Evolutionary conservation across 1,140 invertebrate genomes (phyloP).

Genomic region (Luehdorfia chinensis): DNA sequence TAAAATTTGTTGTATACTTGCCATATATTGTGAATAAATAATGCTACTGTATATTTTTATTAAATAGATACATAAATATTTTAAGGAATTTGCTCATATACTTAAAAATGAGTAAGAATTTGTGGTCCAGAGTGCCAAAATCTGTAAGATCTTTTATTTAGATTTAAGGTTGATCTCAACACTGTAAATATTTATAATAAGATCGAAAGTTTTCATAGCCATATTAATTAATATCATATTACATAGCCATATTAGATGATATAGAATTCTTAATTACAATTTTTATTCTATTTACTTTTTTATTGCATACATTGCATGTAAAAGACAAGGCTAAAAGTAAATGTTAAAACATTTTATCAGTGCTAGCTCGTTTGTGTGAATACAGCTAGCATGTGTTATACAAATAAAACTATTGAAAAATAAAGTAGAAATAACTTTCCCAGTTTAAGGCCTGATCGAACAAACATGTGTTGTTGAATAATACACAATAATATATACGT

Average conservation of each 20-base stretch:
- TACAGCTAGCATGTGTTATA: no score
- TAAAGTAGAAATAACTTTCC: no score
- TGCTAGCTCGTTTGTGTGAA: neutral
- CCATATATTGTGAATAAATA: no score
- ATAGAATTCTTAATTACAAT: neutral
- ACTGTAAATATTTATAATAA: conserved; percentile 59
- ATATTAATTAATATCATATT: conserved; percentile 22
- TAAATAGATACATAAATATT: no score
- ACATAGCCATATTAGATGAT: neutral
- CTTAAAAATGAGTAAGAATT: no score
- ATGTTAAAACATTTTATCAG: neutral
- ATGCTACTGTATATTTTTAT: no score
- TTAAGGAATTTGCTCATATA: no score
- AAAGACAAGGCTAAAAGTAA: neutral
- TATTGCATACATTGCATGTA: conserved; percentile 2
- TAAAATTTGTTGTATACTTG: no score
- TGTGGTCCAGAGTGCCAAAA: conserved; percentile 72
- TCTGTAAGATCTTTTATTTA: conserved; percentile 56
- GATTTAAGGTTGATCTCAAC: conserved; percentile 67
- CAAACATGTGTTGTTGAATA: no score
- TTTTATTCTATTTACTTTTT: neutral
- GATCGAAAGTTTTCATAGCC: conserved; percentile 26
- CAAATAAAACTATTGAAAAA: no score
- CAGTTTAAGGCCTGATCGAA: no score
- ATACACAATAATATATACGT: no score